Base-by-base conservation (phyloP, 1,140 invertebrate species). In the Drosophila dunni region DNA sequence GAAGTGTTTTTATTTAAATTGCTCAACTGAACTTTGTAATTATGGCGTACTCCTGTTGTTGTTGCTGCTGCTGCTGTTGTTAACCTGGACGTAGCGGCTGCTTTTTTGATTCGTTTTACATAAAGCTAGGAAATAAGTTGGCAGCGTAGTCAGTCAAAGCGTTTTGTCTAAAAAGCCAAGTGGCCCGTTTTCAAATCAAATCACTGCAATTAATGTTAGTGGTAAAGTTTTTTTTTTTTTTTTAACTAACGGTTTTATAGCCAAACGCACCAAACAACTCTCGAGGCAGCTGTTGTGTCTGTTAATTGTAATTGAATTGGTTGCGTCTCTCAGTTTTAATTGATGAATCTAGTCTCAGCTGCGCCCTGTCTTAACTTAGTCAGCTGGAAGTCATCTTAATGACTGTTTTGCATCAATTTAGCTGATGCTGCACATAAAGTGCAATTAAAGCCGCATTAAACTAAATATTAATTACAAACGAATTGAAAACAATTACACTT, bases 1-100 rank as follows among this genome's bases (percentile, higher is more conserved):
- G 84, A 86, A 80, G 83, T 86, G 83, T 89, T 86, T 86, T 86
- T 79, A 89, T 86, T 86, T 86, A 83, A 88, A 86, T 86, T 79
- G 84, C 84, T 80, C 76, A 89, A 86, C 76, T 86, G 79, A 86
- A 86, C 83, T 89, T 29, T 88, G 83, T 89, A 86, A 86, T 86
- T 88, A 86, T 88, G 80, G 79, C 68, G 48, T 10, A 53, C 51
- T 67, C 60, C 58, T 38, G 10, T 46, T 13, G 48, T 48, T 65
- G 53, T 5, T 42, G n/a, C 34, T 60, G 67, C 34, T 67, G 57
- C 63, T 69, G 64, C 73, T 81, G 71, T 36, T 72, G 76, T 61
- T 73, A 33, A 24, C 46, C 20, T 9, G 46, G 20, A 48, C 29
- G 67, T 38, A n/a, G 57, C 42, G 40, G 58, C 48, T 57, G 58